Percentiles rank a stretch among this genome's conserved stretches.
phyloP scores from a whole-genome alignment of 2,797 vertebrate genomes.

The Orestias chungarensis region DNA sequence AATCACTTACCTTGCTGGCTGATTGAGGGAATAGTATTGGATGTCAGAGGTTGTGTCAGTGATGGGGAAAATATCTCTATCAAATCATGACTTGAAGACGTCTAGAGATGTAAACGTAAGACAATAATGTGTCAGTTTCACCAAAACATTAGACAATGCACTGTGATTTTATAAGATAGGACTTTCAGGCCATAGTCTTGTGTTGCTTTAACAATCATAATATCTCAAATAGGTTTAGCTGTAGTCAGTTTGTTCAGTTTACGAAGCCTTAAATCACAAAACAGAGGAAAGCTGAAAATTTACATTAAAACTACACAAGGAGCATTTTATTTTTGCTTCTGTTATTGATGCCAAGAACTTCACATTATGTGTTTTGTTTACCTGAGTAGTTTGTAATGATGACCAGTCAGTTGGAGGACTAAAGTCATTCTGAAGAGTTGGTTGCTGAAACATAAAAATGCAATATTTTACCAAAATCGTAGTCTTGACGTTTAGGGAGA shows the following conservation, averaged over 20 bases:
- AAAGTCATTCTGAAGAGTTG: slow-evolving; percentile 34
- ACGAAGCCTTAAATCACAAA: no score
- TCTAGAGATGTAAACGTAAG: slow-evolving; percentile 40
- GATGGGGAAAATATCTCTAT: slow-evolving; percentile 60
- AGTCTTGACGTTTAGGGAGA: neutral
- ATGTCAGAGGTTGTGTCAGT: slow-evolving; percentile 24
- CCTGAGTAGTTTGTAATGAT: slow-evolving; percentile 32
- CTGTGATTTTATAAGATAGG: no score
- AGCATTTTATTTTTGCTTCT: neutral
- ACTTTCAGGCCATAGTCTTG: no score
- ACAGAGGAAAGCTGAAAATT: neutral
- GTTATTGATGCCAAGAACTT: neutral
- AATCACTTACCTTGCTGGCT: slow-evolving; percentile 51
- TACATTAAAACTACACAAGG: neutral
- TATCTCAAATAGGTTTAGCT: no score
- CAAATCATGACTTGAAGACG: slow-evolving; percentile 50
- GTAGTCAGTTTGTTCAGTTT: no score
- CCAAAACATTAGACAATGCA: neutral
- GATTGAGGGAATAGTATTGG: slow-evolving; percentile 1
- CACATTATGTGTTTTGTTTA: slow-evolving; percentile 12
- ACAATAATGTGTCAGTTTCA: neutral
- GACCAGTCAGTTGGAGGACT: slow-evolving; percentile 25
- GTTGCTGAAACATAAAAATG: slow-evolving; percentile 29
- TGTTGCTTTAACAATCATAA: no score
- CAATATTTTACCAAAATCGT: neutral